phyloP scores from a whole-genome alignment of 2,888 invertebrate species.

The Thalpophila matura region DNA sequence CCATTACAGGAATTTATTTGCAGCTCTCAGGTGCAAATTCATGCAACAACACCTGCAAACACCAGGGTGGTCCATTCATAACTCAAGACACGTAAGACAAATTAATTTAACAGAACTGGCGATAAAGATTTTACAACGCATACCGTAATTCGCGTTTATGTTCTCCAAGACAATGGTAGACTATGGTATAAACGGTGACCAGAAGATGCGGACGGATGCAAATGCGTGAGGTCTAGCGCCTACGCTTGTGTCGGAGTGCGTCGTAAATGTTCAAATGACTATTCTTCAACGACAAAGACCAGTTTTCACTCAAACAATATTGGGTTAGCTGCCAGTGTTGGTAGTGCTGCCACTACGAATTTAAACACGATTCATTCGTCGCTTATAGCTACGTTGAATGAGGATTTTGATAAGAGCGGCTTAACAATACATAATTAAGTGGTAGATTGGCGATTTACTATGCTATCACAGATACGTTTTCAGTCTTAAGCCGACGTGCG shows the following conservation, averaged over 20 bases:
- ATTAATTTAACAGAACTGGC: conserved; percentile 30
- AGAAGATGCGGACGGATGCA: conserved; percentile 35
- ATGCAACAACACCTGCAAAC: neutral
- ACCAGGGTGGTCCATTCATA: conserved; percentile 22
- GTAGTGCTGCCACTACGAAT: neutral
- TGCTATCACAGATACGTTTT: no score
- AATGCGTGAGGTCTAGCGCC: conserved; percentile 50
- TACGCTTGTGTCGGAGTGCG: conserved; percentile 27
- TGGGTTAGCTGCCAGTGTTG: conserved; percentile 25
- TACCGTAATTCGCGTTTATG: conserved; percentile 27
- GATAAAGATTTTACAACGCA: conserved; percentile 24
- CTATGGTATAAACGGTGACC: conserved; percentile 40
- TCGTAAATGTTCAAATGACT: conserved; percentile 49
- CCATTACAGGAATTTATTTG: conserved; percentile 14
- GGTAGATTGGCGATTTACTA: no score
- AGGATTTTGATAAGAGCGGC: no score
- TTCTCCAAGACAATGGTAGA: conserved; percentile 29
- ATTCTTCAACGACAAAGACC: conserved; percentile 49
- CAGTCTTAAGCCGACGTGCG: neutral
- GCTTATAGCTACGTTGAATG: neutral
- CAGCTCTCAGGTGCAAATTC: no score
- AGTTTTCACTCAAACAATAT: conserved; percentile 20
- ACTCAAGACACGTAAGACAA: conserved; percentile 13
- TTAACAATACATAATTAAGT: no score
- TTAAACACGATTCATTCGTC: conserved; percentile 19